Conservation (phyloP, 30 jellyfish, hydroid and myxozoan species). For the Aurelia coerulea region DNA sequence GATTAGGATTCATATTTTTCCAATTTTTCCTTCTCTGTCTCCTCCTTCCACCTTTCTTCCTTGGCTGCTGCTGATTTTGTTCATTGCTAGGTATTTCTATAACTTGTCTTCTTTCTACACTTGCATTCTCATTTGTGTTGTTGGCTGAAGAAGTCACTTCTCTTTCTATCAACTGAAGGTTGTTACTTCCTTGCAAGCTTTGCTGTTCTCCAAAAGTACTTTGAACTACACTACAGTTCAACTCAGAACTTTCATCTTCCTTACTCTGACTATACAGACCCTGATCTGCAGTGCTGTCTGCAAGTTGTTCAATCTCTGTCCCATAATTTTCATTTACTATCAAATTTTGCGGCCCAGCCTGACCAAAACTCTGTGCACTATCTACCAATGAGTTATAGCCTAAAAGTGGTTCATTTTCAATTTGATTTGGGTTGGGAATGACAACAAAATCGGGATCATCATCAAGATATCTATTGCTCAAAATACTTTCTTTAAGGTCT, state of each 20-base stretch:
- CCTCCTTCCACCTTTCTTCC: constrained; percentile 10
- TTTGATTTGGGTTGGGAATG: constrained; percentile 34
- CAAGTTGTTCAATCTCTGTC: not conserved
- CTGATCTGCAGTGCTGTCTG: not conserved
- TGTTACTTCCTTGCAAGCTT: not conserved
- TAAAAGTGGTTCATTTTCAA: not conserved
- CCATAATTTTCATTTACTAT: not conserved
- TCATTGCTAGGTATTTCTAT: not conserved
- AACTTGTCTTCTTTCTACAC: not conserved
- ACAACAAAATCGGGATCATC: constrained; percentile 29
- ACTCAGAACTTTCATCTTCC: not conserved
- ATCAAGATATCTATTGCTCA: not conserved
- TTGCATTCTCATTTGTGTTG: not conserved
- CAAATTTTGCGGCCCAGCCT: too few relatives aligned
- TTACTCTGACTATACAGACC: not conserved
- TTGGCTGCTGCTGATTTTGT: not conserved
- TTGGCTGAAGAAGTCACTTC: not conserved
- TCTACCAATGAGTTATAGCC: not conserved
- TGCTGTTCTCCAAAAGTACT: not conserved
- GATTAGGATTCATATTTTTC: constrained; percentile 8
- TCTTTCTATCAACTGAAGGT: not conserved
- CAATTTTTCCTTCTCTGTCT: constrained; percentile 10
- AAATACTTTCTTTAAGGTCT: constrained; percentile 16
- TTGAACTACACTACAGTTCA: not conserved
- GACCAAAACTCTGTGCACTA: too few relatives aligned